Conservation (phyloP, 2,888 invertebrate genomes). For the Aleiodes alternator region DNA sequence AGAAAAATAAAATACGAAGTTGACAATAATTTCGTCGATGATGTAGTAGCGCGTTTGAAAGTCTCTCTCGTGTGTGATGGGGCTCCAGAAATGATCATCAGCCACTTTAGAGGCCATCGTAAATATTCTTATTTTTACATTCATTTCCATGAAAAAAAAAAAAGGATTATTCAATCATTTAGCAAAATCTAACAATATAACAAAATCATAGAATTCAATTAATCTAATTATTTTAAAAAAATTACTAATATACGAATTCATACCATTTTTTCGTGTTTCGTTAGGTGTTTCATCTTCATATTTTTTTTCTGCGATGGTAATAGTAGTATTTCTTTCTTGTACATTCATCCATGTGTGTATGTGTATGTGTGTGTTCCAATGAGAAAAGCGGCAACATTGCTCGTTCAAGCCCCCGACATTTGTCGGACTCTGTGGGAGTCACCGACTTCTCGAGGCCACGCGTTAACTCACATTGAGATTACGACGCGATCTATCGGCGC, state of each 20-base stretch:
- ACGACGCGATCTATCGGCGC: constrained; percentile 74
- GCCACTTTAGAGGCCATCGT: constrained; percentile 33
- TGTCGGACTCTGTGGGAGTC: constrained; percentile 67
- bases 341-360: neutral
- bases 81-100: constrained; percentile 43
- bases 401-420: constrained; percentile 56
- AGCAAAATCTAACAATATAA: neutral
- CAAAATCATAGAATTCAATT: neutral
- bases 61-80: constrained; percentile 4
- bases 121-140: neutral
- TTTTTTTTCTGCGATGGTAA: constrained; percentile 10
- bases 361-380: constrained; percentile 15
- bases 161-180: neutral
- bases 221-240: neutral
- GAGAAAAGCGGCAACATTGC: constrained; percentile 49
- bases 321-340: constrained; percentile 35
- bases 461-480: constrained; percentile 70
- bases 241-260: neutral
- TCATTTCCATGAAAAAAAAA: neutral
- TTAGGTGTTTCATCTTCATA: constrained; percentile 28
- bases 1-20: constrained; percentile 33
- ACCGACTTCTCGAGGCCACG: constrained; percentile 76
- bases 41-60: constrained; percentile 32
- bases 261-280: constrained; percentile 2
- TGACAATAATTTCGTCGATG: constrained; percentile 47